A percentile compares a stretch with the other conserved stretches of the same genome.
Conservation (phyloP, 92 coral and sea anemone genomes). For the Paragorgia papillata region DNA sequence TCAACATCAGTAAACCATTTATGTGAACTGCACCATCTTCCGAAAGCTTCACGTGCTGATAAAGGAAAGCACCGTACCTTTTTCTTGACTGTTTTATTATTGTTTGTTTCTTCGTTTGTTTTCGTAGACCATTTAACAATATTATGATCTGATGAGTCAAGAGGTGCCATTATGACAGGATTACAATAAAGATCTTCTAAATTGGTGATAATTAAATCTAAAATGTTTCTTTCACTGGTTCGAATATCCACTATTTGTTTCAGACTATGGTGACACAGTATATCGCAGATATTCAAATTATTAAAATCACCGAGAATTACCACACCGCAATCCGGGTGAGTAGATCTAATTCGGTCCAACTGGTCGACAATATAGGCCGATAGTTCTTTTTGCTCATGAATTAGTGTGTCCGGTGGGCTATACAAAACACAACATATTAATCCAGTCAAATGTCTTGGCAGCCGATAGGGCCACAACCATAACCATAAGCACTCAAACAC, state of each 20-base stretch:
- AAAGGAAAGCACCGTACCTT: no score
- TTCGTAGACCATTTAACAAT: no score
- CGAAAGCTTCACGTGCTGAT: no score
- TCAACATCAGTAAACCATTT: not conserved
- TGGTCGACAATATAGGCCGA: conserved; percentile 5
- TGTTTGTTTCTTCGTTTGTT: no score
- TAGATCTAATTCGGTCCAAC: conserved; percentile 1
- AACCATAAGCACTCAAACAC: conserved; percentile 45
- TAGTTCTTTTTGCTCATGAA: conserved; percentile 31
- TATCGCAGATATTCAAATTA: not conserved
- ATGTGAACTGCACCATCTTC: not conserved
- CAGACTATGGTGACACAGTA: not conserved
- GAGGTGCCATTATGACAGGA: no score
- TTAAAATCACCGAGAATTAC: conserved; percentile 41
- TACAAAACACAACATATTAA: conserved; percentile 28
- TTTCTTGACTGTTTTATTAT: no score
- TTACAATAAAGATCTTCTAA: no score
- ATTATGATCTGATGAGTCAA: no score
- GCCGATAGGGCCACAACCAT: conserved; percentile 33
- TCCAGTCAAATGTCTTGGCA: conserved; percentile 38
- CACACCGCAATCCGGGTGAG: conserved; percentile 38
- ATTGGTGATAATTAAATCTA: no score
- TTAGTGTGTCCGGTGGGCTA: conserved; percentile 23
- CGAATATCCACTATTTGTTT: not conserved
- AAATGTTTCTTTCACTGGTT: no score